phyloP scores from a whole-genome alignment of 1,140 invertebrate species.

The Ooceraea biroi region DNA sequence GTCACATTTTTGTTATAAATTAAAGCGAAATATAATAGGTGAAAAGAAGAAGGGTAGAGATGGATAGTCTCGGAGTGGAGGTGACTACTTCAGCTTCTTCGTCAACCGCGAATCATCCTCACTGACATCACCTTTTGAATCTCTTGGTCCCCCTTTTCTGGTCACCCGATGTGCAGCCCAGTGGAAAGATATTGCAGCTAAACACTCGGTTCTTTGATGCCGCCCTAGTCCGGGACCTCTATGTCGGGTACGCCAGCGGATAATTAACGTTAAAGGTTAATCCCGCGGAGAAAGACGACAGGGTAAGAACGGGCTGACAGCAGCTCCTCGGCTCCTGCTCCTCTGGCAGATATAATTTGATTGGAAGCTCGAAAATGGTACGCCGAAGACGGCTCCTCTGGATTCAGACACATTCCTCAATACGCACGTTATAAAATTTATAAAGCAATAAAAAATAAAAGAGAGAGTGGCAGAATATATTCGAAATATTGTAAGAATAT shows the following conservation, averaged over 20 bases:
- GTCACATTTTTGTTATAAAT: background rate
- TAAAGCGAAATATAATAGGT: constrained; percentile 1
- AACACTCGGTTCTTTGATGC: constrained; percentile 82
- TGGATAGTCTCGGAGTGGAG: constrained; percentile 44
- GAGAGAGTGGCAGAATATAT: background rate
- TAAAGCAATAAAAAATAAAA: background rate
- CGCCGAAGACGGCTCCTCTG: background rate
- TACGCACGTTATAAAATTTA: too few relatives aligned
- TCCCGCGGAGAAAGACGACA: constrained; percentile 69
- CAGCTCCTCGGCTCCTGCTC: constrained; percentile 44
- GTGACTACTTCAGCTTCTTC: constrained; percentile 73
- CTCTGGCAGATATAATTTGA: constrained; percentile 48
- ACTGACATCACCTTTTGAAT: constrained; percentile 62
- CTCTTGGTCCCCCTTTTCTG: constrained; percentile 62
- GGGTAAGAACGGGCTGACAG: constrained; percentile 53
- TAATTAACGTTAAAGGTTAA: constrained; percentile 84
- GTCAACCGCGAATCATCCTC: constrained; percentile 68
- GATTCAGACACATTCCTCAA: constrained; percentile 12
- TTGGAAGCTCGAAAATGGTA: constrained; percentile 37
- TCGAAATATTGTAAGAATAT: background rate
- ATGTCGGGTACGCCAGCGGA: constrained; percentile 64
- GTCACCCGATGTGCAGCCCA: constrained; percentile 78
- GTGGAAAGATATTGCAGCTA: constrained; percentile 82
- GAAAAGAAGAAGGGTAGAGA: constrained; percentile 11
- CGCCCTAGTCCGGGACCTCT: constrained; percentile 62